phyloP scores from a whole-genome alignment of 2,888 invertebrate genomes.

The Ypsolopha sequella region DNA sequence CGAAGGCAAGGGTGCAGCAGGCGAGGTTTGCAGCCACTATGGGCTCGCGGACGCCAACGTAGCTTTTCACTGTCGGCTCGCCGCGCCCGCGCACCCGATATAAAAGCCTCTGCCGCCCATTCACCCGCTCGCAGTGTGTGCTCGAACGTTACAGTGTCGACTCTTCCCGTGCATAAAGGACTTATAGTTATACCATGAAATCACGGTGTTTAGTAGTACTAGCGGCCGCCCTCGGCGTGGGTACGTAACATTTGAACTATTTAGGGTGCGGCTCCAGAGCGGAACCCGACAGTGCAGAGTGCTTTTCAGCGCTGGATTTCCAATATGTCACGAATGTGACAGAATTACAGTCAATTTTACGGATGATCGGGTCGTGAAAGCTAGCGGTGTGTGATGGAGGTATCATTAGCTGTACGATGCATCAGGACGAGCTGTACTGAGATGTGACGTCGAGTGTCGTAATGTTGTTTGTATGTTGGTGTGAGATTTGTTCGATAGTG shows the following conservation, averaged over 20 bases:
- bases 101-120: constrained; percentile 65
- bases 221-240: constrained; percentile 77
- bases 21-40: constrained; percentile 24
- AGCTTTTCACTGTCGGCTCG: constrained; percentile 54
- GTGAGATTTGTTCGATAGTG: too few species aligned
- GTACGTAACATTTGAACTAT: constrained; percentile 72
- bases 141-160: constrained; percentile 65
- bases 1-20: constrained; percentile 16
- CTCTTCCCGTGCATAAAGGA: constrained; percentile 54
- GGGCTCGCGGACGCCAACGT: constrained; percentile 33
- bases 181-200: constrained; percentile 64
- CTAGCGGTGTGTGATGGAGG: too few species aligned
- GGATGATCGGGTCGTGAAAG: too few species aligned
- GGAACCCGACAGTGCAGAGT: constrained; percentile 8
- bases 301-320: too few species aligned
- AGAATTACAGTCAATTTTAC: too few species aligned
- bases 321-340: too few species aligned
- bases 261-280: constrained; percentile 40
- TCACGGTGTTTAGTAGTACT: constrained; percentile 70
- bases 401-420: too few species aligned
- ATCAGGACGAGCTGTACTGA: too few species aligned
- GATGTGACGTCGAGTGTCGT: too few species aligned
- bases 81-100: constrained; percentile 57
- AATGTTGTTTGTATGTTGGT: too few species aligned
- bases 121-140: constrained; percentile 71